Base-by-base conservation (phyloP, 2,888 invertebrate species). In the Melieria omissa region DNA sequence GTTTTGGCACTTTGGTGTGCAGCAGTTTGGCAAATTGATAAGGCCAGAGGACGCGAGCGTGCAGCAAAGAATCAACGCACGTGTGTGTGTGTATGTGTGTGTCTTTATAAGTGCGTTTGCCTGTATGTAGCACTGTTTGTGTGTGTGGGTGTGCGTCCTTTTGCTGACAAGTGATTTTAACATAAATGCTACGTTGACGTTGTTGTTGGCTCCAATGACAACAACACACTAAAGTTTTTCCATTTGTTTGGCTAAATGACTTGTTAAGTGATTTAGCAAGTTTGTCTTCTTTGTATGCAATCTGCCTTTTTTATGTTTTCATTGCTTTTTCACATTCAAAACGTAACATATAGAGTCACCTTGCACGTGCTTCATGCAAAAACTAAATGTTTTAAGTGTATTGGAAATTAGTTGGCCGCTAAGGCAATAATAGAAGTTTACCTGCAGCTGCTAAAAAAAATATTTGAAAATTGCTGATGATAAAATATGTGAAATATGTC, bases 181-280 rank as follows among this genome's bases (percentile, higher is more conserved):
- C 29, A 55, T 64, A 29, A 41, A 55, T 49, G 49, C 29, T 52
- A 61, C 14, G 52, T 61, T 44, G 10, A 6, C 5, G 16, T 41
- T 42, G 61, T 14, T 3, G 45, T 44, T 44, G 10, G 10, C 6
- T 58, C 29, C 45, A 29, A 12, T 58, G 52, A 9, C 12, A 52
- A 14, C 52, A 12, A 14, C n/a, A 14, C n/a, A 52, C 52, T 12
- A n/a, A 52, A 52, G 52, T 57, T 57, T 57, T 57, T 14, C 14
- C 65, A 55, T 65, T 65, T 54, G 45, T 47, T 65, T 49, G 68
- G 46, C 72, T 60, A 73, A 73, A 73, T 73, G 69, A 66, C 73
- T 73, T 72, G 68, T 73, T 73, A 70, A 73, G 73, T 73, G 73
- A 70, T 57, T 73, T 70, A 54, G 65, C 54, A 73, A 73, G 60